Evolutionary conservation across 2,113 vertebrate genomes (phyloP), one percentile per base, ranked within the genome.

Genomic region (Nyctibius bracteatus): DNA sequence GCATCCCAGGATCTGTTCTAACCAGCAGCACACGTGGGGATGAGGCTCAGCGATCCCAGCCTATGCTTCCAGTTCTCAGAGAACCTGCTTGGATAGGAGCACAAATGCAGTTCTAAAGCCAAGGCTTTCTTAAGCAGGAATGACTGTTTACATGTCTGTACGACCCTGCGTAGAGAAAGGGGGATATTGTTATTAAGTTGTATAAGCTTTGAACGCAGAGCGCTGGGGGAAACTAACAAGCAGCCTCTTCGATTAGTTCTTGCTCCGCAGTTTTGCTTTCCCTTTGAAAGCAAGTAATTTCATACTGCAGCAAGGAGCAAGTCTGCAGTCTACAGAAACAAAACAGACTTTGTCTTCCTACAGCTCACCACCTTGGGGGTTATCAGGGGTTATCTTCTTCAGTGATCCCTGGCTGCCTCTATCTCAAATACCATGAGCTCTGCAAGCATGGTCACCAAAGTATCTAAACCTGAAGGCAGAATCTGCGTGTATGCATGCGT

Each of bases 401-500:
- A 67, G 41, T 70, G 55, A 88, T 57, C 24, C 55, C 19, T 85
- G 37, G 20, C 23, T 78, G 46, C 46, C 44, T 84, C 51, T 59
- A 11, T 63, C 57, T 52, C 30, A 58, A 90, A 91, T 71, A 51
- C 65, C 16, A 2, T 67, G 35, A 91, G 3, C 51, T 72, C 47
- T 68, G 30, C 28, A 85, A 87, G 12, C 47, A 51, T 15, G 3
- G 37, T 67, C 58, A 80, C 37, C 57, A 67, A 82, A 88, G 43
- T 11, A 65, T 30, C 55, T 74, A 62, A 84, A 82, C 17, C 31
- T 73, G 67, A 92, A 80, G 9, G 27, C 2, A 63, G 33, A 24
- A 12, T 70, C 25, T n/a, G 43, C 5, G 3, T 8, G 9, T 15
- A 5, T 22, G 16, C 10, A 9, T 8, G 4, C 1, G 0, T 18